phyloP scores from a whole-genome alignment of 1,140 invertebrate genomes.

The Schlechtendalia chinensis region DNA sequence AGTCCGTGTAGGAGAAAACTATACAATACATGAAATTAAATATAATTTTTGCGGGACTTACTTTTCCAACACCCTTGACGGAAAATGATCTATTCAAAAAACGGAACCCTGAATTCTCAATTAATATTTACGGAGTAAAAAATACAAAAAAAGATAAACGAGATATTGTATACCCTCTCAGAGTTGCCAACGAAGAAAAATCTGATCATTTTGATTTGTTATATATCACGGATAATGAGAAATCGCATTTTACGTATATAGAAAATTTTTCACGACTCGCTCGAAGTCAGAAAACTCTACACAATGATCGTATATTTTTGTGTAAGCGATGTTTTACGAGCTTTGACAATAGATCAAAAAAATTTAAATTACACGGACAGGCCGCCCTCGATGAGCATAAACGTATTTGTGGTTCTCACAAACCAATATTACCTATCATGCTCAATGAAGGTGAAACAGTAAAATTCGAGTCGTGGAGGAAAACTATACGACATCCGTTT shows the following conservation, averaged over 20 bases:
- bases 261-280: background rate
- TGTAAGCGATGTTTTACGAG: slow-evolving; percentile 9
- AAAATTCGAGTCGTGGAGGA: background rate
- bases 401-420: background rate
- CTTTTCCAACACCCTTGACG: background rate
- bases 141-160: background rate
- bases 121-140: background rate
- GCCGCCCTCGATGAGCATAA: background rate
- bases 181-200: background rate
- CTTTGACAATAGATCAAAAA: background rate
- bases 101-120: background rate
- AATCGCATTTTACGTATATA: background rate
- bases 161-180: background rate
- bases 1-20: too few relatives aligned
- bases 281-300: background rate
- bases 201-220: background rate
- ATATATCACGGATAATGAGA: background rate
- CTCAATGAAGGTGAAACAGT: background rate
- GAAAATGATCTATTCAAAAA: background rate
- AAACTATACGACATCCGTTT: background rate
- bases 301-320: background rate
- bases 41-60: background rate
- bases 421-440: background rate
- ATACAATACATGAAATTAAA: too few relatives aligned
- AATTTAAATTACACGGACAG: background rate